Evolutionary conservation across 2,888 invertebrate genomes (phyloP).

Genomic region (Tridacna gigas): DNA sequence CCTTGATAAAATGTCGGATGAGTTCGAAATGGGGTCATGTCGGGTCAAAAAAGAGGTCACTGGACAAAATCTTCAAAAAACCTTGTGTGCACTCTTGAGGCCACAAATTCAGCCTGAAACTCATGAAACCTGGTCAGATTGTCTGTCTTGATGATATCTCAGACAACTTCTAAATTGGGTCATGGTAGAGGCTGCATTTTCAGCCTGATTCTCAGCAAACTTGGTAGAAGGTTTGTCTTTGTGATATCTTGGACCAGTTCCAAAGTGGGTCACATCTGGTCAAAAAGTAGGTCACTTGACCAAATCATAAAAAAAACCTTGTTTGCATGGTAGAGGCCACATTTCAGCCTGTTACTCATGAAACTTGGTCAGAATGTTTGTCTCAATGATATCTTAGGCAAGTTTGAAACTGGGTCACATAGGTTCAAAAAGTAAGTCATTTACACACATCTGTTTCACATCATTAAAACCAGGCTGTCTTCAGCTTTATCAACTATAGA

Average conservation of each 20-base stretch:
- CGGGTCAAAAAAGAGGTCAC: neutral
- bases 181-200: neutral
- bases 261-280: neutral
- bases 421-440: neutral
- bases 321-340: neutral
- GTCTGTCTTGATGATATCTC: neutral
- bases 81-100: neutral
- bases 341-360: neutral
- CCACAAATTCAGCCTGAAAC: neutral
- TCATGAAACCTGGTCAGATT: neutral
- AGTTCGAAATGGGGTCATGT: neutral
- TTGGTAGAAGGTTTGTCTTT: neutral
- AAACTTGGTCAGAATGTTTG: neutral
- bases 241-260: neutral
- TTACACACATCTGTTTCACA: neutral
- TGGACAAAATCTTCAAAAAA: neutral
- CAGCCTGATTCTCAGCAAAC: neutral
- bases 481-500: too few species aligned
- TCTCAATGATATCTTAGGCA: neutral
- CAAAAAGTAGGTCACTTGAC: neutral
- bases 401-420: neutral
- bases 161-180: neutral
- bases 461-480: too few species aligned
- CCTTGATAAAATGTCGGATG: neutral
- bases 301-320: neutral